phyloP scores from a whole-genome alignment of 2,888 invertebrate species.

The Lycophotia porphyrea region DNA sequence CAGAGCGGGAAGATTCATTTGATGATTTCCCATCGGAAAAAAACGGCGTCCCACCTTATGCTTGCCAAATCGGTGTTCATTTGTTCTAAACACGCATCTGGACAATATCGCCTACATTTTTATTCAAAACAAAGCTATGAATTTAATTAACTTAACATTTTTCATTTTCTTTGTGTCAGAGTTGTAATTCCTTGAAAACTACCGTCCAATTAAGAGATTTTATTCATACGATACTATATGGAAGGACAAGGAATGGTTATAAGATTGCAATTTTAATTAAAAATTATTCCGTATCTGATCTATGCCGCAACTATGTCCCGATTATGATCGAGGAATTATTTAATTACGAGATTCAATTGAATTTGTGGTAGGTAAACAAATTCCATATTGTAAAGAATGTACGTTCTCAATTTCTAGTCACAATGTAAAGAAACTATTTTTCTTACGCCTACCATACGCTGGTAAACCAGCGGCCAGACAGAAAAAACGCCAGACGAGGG shows the following conservation, averaged over 20 bases:
- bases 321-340: conserved; percentile 28
- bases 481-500: too few species aligned
- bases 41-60: too few species aligned
- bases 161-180: neutral
- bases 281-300: conserved; percentile 24
- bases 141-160: neutral
- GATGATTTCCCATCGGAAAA: too few species aligned
- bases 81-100: too few species aligned
- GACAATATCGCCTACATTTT: too few species aligned
- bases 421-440: neutral
- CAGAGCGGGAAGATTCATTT: too few species aligned
- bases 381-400: neutral
- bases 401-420: neutral
- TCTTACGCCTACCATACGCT: neutral
- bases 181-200: neutral
- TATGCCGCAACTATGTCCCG: neutral
- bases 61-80: too few species aligned
- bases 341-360: conserved; percentile 13
- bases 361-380: neutral
- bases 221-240: neutral
- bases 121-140: too few species aligned
- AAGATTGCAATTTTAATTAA: conserved; percentile 29
- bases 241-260: neutral
- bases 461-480: too few species aligned
- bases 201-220: neutral